Conservation (phyloP, 2,888 invertebrate species). For the Drosophila testacea region DNA sequence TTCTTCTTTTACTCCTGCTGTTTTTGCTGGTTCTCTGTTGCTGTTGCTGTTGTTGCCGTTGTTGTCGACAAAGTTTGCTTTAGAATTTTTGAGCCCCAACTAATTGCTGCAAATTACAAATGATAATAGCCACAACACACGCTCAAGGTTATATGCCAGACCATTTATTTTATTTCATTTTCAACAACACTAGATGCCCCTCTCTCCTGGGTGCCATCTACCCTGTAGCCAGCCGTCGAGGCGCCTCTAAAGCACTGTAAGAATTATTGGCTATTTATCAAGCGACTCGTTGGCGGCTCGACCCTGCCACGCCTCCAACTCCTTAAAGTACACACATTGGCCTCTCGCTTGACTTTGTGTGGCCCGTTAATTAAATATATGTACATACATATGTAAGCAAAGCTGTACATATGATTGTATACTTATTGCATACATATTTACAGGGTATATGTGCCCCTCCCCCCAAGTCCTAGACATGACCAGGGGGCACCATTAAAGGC, state of each 20-base stretch:
- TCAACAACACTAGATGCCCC: constrained; percentile 44
- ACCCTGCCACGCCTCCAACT: constrained; percentile 3
- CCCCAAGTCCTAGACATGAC: constrained; percentile 16
- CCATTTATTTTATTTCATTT: constrained; percentile 77
- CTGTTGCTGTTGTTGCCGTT: constrained; percentile 44
- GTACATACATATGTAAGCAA: constrained; percentile 46
- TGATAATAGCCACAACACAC: constrained; percentile 82
- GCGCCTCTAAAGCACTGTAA: constrained; percentile 66
- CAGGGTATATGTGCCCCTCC: constrained; percentile 6
- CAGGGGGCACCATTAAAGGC: constrained; percentile 66
- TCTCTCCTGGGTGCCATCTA: constrained; percentile 9
- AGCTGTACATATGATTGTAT: constrained; percentile 33
- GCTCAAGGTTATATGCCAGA: constrained; percentile 75
- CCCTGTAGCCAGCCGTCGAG: constrained; percentile 40
- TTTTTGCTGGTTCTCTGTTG: constrained; percentile 5
- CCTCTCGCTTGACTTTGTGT: constrained; percentile 57
- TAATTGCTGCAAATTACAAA: constrained; percentile 81
- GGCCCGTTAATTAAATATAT: constrained; percentile 70
- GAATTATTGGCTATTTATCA: constrained; percentile 81
- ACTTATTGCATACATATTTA: constrained; percentile 15
- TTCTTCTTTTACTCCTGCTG: constrained; percentile 19
- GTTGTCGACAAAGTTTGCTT: constrained; percentile 76
- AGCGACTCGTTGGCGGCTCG: constrained; percentile 65
- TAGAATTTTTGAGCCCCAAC: constrained; percentile 80
- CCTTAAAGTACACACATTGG: too few species aligned